Evolutionary conservation across 1,140 invertebrate genomes (phyloP).

Genomic region (Paraescarpia echinospica): DNA sequence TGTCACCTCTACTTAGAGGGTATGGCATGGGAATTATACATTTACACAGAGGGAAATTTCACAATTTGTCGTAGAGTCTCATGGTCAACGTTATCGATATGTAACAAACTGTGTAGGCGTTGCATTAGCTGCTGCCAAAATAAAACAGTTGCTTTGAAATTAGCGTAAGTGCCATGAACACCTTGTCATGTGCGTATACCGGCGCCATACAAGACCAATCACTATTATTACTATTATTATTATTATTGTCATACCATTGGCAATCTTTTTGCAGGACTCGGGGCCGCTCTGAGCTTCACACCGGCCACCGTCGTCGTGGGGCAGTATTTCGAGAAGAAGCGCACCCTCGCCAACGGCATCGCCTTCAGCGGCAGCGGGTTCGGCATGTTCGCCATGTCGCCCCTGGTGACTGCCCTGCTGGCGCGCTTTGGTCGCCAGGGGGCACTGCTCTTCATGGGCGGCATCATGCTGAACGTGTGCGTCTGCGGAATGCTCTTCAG

Average conservation of each 20-base stretch:
- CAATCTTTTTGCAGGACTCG: conserved; percentile 65
- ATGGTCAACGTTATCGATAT: too few species aligned
- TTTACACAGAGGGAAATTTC: too few species aligned
- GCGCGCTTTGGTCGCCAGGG: conserved; percentile 48
- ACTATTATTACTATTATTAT: neutral
- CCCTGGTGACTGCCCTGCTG: conserved; percentile 62
- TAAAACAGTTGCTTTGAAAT: too few species aligned
- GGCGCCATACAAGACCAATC: too few species aligned
- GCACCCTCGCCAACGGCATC: conserved; percentile 83
- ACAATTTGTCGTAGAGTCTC: too few species aligned
- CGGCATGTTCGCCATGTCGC: conserved; percentile 77
- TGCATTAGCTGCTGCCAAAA: too few species aligned
- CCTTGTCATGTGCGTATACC: too few species aligned
- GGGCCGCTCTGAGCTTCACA: conserved; percentile 75
- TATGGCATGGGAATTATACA: too few species aligned
- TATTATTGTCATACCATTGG: neutral
- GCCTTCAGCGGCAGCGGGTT: conserved; percentile 88
- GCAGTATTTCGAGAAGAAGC: conserved; percentile 78
- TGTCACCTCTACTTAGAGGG: too few species aligned
- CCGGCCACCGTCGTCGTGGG: conserved; percentile 89
- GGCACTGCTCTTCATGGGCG: conserved; percentile 14
- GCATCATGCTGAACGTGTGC: conserved; percentile 16
- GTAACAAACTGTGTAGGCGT: too few species aligned
- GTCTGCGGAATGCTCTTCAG: neutral
- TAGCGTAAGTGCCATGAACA: too few species aligned